Base-by-base conservation (phyloP, 2,113 vertebrate genomes). In the Motacilla alba region DNA sequence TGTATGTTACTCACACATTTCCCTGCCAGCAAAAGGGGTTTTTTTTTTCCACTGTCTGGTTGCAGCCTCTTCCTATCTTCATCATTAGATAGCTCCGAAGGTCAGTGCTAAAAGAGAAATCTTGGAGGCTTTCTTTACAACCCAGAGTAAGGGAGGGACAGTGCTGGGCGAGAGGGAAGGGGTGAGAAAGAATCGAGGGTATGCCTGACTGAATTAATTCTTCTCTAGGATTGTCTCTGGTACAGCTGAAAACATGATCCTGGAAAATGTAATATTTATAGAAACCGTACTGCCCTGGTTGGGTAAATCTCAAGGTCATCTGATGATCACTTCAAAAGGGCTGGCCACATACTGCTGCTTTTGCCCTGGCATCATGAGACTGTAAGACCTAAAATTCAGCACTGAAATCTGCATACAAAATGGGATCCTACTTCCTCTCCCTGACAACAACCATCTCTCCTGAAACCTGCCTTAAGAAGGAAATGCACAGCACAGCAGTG, bases 1-100 rank as follows among this genome's bases (percentile, higher is more conserved):
- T 93, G 93, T 94, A 17, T 84, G 77, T 94, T 95, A 95, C 94
- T 97, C 95, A 93, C 88, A 83, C 79, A 49, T 93, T 85, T 93
- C 79, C 70, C 93, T 93, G 93, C 89, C 86, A 94, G 95, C 89
- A 81, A 89, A 93, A 85, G 73, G 60, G 47, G 13, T 35, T 82
- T 91, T 88, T 91, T 88, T 94, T 91, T 77, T 23, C 79, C 74
- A 39, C 87, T 73, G 82, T 86, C 89, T 86, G 79, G 70, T 95
- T 91, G 83, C 94, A 95, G 87, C 79, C 89, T 95, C 85, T 96
- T 95, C 70, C 58, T 93, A 62, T 95, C 91, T 91, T 90, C 83
- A 87, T 94, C 91, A 87, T 82, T 75, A 93, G 83, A 87, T 64
- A 83, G 74, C 90, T 93, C 56, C 60, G 94, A 91, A 96, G 94